Conservation (phyloP, 2,888 invertebrate species). For the Melanotus villosus region DNA sequence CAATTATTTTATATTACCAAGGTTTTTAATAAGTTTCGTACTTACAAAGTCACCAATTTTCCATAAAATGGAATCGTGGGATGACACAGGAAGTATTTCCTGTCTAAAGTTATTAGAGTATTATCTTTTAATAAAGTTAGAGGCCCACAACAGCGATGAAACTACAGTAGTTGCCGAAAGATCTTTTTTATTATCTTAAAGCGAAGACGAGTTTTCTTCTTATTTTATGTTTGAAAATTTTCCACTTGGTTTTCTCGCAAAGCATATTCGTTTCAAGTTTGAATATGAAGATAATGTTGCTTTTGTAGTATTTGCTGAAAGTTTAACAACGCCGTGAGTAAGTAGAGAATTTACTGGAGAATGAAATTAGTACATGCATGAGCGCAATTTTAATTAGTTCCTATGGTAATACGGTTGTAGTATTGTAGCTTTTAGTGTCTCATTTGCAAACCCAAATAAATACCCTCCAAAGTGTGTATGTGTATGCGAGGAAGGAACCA, state of each 20-base stretch:
- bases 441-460: slow-evolving; percentile 20
- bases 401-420: slow-evolving; percentile 29
- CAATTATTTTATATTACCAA: too few relatives aligned
- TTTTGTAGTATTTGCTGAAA: slow-evolving; percentile 13
- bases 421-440: slow-evolving; percentile 21
- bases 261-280: slow-evolving; percentile 1
- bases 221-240: too few relatives aligned
- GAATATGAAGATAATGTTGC: slow-evolving; percentile 3
- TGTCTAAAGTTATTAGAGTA: too few relatives aligned
- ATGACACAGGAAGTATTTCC: too few relatives aligned
- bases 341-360: slow-evolving; percentile 31
- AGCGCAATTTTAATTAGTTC: slow-evolving; percentile 34
- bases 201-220: too few relatives aligned
- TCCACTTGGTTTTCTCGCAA: background rate
- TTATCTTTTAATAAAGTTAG: too few relatives aligned
- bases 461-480: slow-evolving; percentile 10
- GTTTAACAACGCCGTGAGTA: slow-evolving; percentile 12
- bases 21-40: too few relatives aligned
- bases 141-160: too few relatives aligned
- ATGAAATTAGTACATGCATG: slow-evolving; percentile 33
- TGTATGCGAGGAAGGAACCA: background rate
- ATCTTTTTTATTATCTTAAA: too few relatives aligned
- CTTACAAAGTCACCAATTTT: too few relatives aligned
- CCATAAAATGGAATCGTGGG: too few relatives aligned
- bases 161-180: too few relatives aligned